Base-by-base conservation (phyloP, 2,797 vertebrate species). In the Orientallactaga sibirica region DNA sequence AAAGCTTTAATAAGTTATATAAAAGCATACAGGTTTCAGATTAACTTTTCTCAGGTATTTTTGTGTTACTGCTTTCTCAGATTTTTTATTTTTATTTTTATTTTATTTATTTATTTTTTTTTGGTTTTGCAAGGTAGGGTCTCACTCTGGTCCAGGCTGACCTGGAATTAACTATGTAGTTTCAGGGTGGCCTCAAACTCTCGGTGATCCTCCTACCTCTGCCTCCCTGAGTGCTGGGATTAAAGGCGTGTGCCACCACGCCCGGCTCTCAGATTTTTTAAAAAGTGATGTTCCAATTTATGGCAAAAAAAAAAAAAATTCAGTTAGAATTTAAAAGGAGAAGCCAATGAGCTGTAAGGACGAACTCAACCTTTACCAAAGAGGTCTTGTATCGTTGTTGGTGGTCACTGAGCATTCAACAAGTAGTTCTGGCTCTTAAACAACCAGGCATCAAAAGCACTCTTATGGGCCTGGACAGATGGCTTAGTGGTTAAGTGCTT, bases 11-110 rank as follows among this genome's bases (percentile, higher is more conserved):
- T 92, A 41, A 52, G 5, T 67, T 91, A 93, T 78, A 74, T 78
- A 76, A 95, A 95, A 91, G 22, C 37, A 71, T 43, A 2, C 7
- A 66, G 52, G 71, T 67, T 95, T 94, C 82, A 87, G 22, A 16
- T 73, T 75, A 90, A 73, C 41, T 92, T 92, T 90, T 78, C 86
- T 78, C 4, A 79, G 76, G 2, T 8, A 86, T 92, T 93, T 88
- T 68, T 33, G 0, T 75, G 25, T 93, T 84, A 33, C 10, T 76
- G 5, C 37, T 88, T 70, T 78, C 67, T 93, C 14, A 88, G 16
- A 70, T 91, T 27, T 29, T 14, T 84, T 48, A 9, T 70, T 43
- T 64, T 75, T 20, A 22, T n/a, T n/a, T n/a, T n/a, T n/a, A n/a
- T n/a, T n/a, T n/a, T n/a, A n/a, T n/a, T n/a, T n/a, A n/a, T n/a